Evolutionary conservation across 2,113 vertebrate genomes (phyloP).

Genomic region (Lucifuga dentata): DNA sequence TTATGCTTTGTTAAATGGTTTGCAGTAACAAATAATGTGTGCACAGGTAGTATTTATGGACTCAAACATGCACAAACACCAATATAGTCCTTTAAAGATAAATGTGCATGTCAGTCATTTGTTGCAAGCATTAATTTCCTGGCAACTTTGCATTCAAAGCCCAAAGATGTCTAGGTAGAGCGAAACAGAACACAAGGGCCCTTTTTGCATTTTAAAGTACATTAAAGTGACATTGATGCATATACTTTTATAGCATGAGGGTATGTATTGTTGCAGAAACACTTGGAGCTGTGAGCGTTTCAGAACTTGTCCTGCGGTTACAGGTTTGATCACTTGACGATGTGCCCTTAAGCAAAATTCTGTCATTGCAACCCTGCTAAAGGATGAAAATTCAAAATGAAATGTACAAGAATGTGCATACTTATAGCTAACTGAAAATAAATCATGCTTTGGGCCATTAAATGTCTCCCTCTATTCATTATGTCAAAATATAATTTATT

Average conservation of each 20-base stretch:
- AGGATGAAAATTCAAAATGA: neutral
- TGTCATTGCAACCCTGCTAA: neutral
- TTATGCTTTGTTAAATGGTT: too few species aligned
- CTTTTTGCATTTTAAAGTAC: neutral
- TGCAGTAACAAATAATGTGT: too few species aligned
- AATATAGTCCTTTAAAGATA: neutral
- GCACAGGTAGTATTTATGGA: too few species aligned
- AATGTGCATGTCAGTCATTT: neutral
- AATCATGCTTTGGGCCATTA: slow-evolving; percentile 4
- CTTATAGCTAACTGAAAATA: slow-evolving; percentile 7
- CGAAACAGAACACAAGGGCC: neutral
- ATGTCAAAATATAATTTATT: slow-evolving; percentile 39
- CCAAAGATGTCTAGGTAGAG: slow-evolving; percentile 8
- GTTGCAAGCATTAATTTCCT: neutral
- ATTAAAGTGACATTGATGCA: neutral
- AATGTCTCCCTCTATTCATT: slow-evolving; percentile 16
- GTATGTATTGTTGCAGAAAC: too few species aligned
- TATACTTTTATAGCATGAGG: too few species aligned
- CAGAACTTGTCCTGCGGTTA: neutral
- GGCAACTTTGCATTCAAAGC: slow-evolving; percentile 8
- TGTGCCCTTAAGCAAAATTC: neutral
- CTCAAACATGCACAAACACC: neutral
- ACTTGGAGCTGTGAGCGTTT: too few species aligned
- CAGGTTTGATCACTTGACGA: neutral
- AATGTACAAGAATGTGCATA: slow-evolving; percentile 8